Evolutionary conservation across 2,113 vertebrate genomes (phyloP).

Genomic region (Sylvia atricapilla): DNA sequence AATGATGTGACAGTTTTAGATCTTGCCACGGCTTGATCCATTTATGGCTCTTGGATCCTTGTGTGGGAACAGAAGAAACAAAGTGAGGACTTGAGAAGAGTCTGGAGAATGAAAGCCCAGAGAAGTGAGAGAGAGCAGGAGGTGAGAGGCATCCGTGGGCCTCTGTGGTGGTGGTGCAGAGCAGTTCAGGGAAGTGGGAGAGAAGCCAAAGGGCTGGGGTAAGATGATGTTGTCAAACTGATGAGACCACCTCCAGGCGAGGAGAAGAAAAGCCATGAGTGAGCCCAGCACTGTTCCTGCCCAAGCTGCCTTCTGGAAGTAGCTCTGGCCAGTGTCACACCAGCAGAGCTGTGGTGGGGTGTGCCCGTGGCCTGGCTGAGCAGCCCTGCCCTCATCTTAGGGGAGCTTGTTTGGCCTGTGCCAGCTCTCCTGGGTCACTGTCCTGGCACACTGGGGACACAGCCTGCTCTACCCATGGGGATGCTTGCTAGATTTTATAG

Average conservation of each 20-base stretch:
- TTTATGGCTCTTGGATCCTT: neutral
- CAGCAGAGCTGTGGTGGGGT: neutral
- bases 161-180: neutral
- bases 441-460: neutral
- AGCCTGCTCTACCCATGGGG: neutral
- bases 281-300: neutral
- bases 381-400: neutral
- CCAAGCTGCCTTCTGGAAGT: neutral
- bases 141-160: rapidly evolving
- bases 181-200: neutral
- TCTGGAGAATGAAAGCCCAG: neutral
- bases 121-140: neutral
- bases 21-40: neutral
- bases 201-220: neutral
- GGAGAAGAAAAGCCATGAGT: neutral
- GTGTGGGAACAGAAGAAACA: neutral
- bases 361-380: neutral
- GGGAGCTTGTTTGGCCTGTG: neutral
- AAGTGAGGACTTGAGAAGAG: neutral
- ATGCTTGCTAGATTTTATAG: neutral
- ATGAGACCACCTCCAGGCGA: neutral
- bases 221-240: neutral
- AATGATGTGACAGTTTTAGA: neutral
- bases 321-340: neutral
- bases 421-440: neutral